Conservation (phyloP, 2,113 vertebrate species). For the Geococcyx californianus region DNA sequence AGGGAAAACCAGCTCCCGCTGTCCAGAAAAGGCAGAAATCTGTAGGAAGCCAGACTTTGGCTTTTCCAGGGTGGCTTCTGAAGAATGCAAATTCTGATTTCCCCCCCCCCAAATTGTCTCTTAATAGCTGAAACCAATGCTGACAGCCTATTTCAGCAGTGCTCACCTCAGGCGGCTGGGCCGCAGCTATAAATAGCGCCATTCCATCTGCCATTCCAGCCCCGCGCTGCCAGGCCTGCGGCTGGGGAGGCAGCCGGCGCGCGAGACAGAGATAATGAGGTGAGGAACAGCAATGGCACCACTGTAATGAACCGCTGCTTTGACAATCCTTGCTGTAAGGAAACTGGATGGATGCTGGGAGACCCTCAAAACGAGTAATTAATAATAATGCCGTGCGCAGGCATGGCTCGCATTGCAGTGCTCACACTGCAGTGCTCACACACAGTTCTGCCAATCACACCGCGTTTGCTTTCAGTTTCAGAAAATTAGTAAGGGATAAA, state of each 20-base stretch:
- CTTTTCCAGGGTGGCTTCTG: background rate
- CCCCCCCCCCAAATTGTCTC: background rate
- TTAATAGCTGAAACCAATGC: slow-evolving; percentile 44
- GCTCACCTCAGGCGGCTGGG: slow-evolving; percentile 61
- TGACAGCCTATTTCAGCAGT: slow-evolving; percentile 46
- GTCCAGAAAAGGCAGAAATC: background rate
- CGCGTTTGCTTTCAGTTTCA: background rate
- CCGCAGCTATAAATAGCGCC: slow-evolving; percentile 76
- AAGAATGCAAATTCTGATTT: background rate
- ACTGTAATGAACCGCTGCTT: slow-evolving; percentile 67
- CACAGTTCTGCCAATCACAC: background rate
- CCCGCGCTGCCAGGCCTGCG: slow-evolving; percentile 55
- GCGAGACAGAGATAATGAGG: slow-evolving; percentile 65
- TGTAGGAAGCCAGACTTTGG: background rate
- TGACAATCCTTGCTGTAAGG: slow-evolving; percentile 6
- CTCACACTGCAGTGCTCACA: background rate
- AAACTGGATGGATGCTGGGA: background rate
- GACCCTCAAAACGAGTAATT: background rate
- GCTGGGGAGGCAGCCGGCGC: slow-evolving; percentile 49
- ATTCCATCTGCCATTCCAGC: slow-evolving; percentile 78
- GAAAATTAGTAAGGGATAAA: background rate
- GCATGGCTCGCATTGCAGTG: background rate
- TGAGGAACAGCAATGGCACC: slow-evolving; percentile 36
- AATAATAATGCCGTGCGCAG: background rate
- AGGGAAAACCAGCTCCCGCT: background rate